Evolutionary conservation across 2,888 invertebrate species (phyloP), one percentile per base, ranked within the genome.

Genomic region (Rotaria socialis): DNA sequence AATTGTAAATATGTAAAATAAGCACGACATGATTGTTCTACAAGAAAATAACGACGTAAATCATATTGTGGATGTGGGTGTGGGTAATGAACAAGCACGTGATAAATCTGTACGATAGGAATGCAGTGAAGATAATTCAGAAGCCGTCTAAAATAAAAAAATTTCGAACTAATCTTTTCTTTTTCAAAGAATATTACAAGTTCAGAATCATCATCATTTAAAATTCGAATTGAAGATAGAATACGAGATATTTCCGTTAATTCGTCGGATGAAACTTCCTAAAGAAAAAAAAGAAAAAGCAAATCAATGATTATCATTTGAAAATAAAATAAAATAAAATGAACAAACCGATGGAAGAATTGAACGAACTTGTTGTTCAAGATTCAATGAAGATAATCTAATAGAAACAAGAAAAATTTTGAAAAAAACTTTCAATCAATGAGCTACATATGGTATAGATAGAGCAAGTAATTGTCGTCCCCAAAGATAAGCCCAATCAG

Each of bases 401-500:
- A 24, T 7, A 43, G 14, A n/a, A 60, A 27, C n/a, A 27, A 27
- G n/a, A 6, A 60, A 52, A 27, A 60, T 60, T 10, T 22, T 6
- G 6, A 55, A 19, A 19, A 22, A 19, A 55, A 52, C 14, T 16
- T 16, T 55, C 1, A 1, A 22, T 35, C 5, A 3, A 43, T 41
- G 24, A 80, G 4, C 8, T 80, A n/a, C 43, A 47, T 80, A 80
- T 47, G 43, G 47, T 47, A 47, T n/a, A 11, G 43, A 47, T 47
- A 43, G 22, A 47, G 80, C 47, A 43, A 80, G 47, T 47, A 80
- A 80, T 80, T 80, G 80, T 80, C 47, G 6, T 6, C 96, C 96
- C 95, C 96, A 95, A 89, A 95, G 94, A 91, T 96, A 97, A 90
- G 96, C 95, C 97, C 97, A 97, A 86, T 94, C 94, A 2, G 96